These are phyloP conservation scores for Limosa lapponica DNA, from an alignment of 2,797 vertebrate genomes.

Conservation along the genomic window DNA sequence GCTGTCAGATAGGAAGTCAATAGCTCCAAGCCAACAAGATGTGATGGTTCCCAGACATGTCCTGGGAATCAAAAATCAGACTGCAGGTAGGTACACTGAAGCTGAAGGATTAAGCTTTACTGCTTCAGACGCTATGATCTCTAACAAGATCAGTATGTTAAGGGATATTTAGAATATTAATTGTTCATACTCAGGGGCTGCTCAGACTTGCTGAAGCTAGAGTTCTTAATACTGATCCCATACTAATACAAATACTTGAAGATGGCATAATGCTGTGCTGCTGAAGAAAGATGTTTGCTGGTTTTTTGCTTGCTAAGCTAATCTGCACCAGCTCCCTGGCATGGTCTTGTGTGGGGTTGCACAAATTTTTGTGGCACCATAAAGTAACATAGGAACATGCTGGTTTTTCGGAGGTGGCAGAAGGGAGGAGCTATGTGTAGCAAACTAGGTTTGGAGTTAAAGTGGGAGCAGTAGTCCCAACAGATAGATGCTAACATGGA, in stretches of 20 bases:
- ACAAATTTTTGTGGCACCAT: neutral
- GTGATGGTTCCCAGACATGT: neutral
- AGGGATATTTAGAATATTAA: neutral
- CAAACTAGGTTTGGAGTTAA: neutral
- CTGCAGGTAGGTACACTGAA: neutral
- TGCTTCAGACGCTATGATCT: neutral
- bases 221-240: neutral
- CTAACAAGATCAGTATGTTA: neutral
- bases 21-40: neutral
- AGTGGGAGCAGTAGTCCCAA: neutral
- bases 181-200: neutral
- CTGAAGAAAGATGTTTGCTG: neutral
- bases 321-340: neutral
- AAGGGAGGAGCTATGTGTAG: neutral
- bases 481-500: neutral
- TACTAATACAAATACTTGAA: neutral
- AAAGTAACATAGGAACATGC: neutral
- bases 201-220: neutral
- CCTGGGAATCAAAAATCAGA: neutral
- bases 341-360: neutral
- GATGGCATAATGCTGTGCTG: neutral
- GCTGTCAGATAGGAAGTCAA: neutral
- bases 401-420: neutral
- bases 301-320: neutral
- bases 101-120: neutral